These are phyloP conservation scores for Tapera naevia DNA, from an alignment of 2,797 vertebrate species.

Conservation along the genomic window DNA sequence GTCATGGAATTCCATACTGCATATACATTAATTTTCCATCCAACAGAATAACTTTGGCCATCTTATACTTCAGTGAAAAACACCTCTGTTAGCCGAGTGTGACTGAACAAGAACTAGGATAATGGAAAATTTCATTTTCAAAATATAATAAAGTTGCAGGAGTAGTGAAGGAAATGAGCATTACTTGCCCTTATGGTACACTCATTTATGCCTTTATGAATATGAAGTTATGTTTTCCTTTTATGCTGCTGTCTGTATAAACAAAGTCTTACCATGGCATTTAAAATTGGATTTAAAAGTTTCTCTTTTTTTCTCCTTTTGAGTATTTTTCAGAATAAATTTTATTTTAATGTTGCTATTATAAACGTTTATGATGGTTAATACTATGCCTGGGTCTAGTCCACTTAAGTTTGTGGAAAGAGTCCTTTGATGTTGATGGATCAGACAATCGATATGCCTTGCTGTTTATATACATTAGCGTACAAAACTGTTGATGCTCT, in stretches of 20 bases:
- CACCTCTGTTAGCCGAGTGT: slow-evolving; percentile 55
- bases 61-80: slow-evolving; percentile 52
- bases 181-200: slow-evolving; percentile 56
- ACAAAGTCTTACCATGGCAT: not conserved
- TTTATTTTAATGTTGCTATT: not conserved
- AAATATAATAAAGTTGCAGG: slow-evolving; percentile 59
- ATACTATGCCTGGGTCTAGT: not conserved
- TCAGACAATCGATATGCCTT: fast-evolving
- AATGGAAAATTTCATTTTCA: slow-evolving; percentile 71
- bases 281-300: slow-evolving; percentile 22
- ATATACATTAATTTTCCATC: slow-evolving; percentile 65
- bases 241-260: slow-evolving; percentile 40
- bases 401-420: not conserved
- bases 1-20: slow-evolving; percentile 62
- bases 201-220: slow-evolving; percentile 49
- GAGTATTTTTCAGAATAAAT: slow-evolving; percentile 11
- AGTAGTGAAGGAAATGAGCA: slow-evolving; percentile 51
- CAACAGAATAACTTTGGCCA: slow-evolving; percentile 48
- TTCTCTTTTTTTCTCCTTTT: slow-evolving; percentile 26
- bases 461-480: not conserved
- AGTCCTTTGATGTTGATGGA: not conserved
- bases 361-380: not conserved
- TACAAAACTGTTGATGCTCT: not conserved
- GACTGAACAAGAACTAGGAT: slow-evolving; percentile 49
- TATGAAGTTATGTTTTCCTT: slow-evolving; percentile 24